A percentile compares a stretch with the other conserved stretches of the same genome.
Evolutionary conservation across 2,797 vertebrate species (phyloP).

Genomic region (Gymnocypris eckloni): DNA sequence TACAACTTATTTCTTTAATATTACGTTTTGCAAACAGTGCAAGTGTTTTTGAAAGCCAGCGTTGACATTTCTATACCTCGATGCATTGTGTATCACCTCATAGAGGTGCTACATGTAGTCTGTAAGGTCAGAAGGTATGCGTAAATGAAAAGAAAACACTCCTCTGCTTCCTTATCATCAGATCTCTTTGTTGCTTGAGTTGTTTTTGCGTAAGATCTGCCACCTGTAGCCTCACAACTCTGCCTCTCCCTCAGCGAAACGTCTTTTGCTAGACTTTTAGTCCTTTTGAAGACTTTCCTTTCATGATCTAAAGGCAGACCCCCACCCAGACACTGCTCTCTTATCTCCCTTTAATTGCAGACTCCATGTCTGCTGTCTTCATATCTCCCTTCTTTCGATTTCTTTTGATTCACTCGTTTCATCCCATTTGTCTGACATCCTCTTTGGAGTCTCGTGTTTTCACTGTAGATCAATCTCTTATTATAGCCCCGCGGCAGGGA

Average conservation of each 20-base stretch:
- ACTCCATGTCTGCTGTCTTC: slow-evolving; percentile 68
- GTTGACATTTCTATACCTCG: background rate
- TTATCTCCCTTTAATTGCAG: slow-evolving; percentile 75
- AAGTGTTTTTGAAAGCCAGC: slow-evolving; percentile 30
- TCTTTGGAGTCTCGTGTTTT: slow-evolving; percentile 63
- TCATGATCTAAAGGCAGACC: slow-evolving; percentile 68
- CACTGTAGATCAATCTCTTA: slow-evolving; percentile 68
- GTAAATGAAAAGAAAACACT: slow-evolving; percentile 75
- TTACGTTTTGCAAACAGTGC: slow-evolving; percentile 39
- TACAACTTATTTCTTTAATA: slow-evolving; percentile 22
- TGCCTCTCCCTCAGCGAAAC: slow-evolving; percentile 35
- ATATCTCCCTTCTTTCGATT: slow-evolving; percentile 59
- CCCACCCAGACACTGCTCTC: slow-evolving; percentile 65
- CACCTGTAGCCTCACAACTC: slow-evolving; percentile 58
- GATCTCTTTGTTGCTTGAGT: slow-evolving; percentile 49
- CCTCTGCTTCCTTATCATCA: slow-evolving; percentile 70
- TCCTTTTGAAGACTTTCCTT: slow-evolving; percentile 67
- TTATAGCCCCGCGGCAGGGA: slow-evolving; percentile 66
- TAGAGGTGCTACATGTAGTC: slow-evolving; percentile 65
- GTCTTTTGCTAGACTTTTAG: slow-evolving; percentile 42
- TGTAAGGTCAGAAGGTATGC: slow-evolving; percentile 64
- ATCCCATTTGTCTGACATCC: slow-evolving; percentile 60
- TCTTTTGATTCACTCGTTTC: slow-evolving; percentile 72
- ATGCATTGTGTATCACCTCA: background rate
- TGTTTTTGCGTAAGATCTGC: slow-evolving; percentile 54